phyloP scores from a whole-genome alignment of 2,888 invertebrate genomes.

The Mythimna albipuncta region DNA sequence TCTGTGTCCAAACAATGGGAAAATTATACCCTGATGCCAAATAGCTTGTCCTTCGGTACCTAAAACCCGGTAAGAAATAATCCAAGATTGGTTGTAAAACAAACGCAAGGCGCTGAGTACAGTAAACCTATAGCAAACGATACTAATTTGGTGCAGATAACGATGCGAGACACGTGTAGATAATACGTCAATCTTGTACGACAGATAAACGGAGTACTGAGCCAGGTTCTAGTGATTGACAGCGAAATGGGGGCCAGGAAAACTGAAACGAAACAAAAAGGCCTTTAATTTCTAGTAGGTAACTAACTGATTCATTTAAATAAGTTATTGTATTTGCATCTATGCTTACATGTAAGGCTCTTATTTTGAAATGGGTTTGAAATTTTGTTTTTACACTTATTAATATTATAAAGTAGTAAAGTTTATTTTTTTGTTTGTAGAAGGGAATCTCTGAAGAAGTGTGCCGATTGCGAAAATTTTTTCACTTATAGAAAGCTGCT shows the following conservation, averaged over 20 bases:
- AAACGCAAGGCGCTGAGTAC: constrained; percentile 18
- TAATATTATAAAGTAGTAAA: no score
- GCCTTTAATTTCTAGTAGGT: background rate
- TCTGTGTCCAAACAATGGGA: background rate
- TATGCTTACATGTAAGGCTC: no score
- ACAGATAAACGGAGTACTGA: constrained; percentile 60
- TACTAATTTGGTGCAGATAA: constrained; percentile 56
- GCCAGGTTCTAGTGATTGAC: constrained; percentile 50
- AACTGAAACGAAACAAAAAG: background rate
- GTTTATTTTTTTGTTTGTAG: no score
- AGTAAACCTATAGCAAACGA: constrained; percentile 37
- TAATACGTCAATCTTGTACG: constrained; percentile 58
- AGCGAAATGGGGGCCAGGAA: constrained; percentile 34
- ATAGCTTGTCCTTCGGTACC: background rate
- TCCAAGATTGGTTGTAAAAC: constrained; percentile 51
- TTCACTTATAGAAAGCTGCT: no score
- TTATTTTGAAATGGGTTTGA: no score
- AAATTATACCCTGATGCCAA: background rate
- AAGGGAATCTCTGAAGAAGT: no score
- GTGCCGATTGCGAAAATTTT: no score
- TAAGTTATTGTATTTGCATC: no score
- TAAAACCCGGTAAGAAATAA: constrained; percentile 49
- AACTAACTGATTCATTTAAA: no score
- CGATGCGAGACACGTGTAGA: constrained; percentile 52
- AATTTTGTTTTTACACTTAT: no score